phyloP scores from a whole-genome alignment of 2,888 invertebrate species.

The Brenthis daphne region DNA sequence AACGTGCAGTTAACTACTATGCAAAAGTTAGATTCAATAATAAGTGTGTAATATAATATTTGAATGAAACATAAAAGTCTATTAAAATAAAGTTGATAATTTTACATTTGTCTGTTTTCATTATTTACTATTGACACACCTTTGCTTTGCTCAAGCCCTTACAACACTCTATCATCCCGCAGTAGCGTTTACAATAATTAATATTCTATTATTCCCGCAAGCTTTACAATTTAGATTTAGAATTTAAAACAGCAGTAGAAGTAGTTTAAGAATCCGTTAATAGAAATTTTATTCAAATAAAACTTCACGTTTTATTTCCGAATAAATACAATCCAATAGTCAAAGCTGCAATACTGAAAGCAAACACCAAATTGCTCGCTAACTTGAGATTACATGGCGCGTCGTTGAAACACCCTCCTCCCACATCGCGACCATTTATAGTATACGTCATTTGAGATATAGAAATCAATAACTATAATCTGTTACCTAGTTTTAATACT shows the following conservation, averaged over 20 bases:
- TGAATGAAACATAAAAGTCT: background rate
- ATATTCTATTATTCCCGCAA: no score
- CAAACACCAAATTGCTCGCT: constrained; percentile 75
- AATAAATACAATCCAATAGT: constrained; percentile 57
- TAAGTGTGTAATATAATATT: constrained; percentile 1
- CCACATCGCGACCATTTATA: constrained; percentile 30
- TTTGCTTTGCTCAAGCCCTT: no score
- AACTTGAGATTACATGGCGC: constrained; percentile 69
- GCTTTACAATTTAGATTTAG: no score
- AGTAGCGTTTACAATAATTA: no score
- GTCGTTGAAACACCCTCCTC: constrained; percentile 48
- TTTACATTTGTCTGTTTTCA: no score
- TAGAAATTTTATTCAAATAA: constrained; percentile 14
- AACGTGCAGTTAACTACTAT: constrained; percentile 26
- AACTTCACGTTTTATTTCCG: constrained; percentile 27
- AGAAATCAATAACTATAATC: no score
- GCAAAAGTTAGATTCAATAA: constrained; percentile 12
- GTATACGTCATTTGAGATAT: constrained; percentile 10
- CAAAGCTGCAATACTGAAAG: constrained; percentile 61
- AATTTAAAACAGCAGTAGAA: background rate
- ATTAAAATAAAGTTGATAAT: background rate
- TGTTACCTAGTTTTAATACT: no score
- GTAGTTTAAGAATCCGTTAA: background rate
- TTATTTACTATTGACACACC: no score
- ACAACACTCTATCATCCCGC: no score